These are phyloP conservation scores for Azorinus chamasolen DNA, from an alignment of 2,888 invertebrate genomes.

Conservation along the genomic window DNA sequence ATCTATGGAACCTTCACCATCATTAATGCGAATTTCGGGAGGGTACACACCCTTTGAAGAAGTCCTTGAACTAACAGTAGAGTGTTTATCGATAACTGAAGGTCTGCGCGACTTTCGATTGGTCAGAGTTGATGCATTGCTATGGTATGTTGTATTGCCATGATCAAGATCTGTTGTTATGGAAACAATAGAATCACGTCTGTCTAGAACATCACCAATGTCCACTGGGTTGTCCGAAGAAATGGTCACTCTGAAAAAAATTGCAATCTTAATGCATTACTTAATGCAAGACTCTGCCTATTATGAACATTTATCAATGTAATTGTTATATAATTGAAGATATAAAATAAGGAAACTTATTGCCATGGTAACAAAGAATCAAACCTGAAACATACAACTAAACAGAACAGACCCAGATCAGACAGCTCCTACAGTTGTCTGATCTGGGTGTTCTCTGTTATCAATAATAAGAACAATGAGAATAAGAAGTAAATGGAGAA, in stretches of 20 bases:
- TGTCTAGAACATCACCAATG: constrained; percentile 69
- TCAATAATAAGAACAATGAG: too few relatives aligned
- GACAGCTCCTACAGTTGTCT: too few relatives aligned
- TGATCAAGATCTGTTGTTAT: constrained; percentile 15
- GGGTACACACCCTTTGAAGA: constrained; percentile 6
- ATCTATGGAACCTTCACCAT: constrained; percentile 61
- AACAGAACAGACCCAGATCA: too few relatives aligned
- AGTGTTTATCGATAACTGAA: constrained; percentile 10
- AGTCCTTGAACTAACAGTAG: neutral
- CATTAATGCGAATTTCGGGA: constrained; percentile 56
- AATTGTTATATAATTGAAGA: too few relatives aligned
- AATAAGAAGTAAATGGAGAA: too few relatives aligned
- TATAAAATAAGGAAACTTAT: too few relatives aligned
- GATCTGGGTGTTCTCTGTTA: too few relatives aligned
- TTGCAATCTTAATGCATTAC: too few relatives aligned
- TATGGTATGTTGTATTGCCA: constrained; percentile 22
- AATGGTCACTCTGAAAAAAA: constrained; percentile 72
- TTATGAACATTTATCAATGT: too few relatives aligned
- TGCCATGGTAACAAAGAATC: too few relatives aligned
- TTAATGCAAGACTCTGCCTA: too few relatives aligned
- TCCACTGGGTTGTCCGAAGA: constrained; percentile 73
- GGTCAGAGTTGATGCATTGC: constrained; percentile 58
- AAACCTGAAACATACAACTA: too few relatives aligned
- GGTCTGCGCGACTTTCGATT: constrained; percentile 37
- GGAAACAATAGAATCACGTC: constrained; percentile 38